A percentile compares a stretch with the other conserved stretches of the same genome.
These are phyloP conservation scores for Drosophila virilis DNA, from an alignment of 1,140 invertebrate species.

Conservation along the genomic window DNA sequence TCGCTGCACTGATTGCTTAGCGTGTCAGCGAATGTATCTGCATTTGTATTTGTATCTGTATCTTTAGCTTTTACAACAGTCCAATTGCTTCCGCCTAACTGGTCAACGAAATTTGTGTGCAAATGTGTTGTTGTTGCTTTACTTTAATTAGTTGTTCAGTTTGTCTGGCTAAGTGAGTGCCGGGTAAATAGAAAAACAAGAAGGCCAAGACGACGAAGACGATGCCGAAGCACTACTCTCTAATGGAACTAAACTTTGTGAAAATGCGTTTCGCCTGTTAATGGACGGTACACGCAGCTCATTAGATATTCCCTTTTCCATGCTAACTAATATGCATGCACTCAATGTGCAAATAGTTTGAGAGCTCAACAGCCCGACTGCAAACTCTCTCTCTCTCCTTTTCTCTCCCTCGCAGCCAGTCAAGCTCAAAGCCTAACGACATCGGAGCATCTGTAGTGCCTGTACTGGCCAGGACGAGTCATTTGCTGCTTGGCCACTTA, in stretches of 20 bases:
- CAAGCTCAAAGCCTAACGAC: conserved; percentile 4
- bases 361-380: conserved; percentile 53
- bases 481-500: conserved; percentile 10
- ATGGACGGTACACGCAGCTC: conserved; percentile 76
- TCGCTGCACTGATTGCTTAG: conserved; percentile 27
- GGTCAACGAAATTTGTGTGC: conserved; percentile 65
- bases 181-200: conserved; percentile 44
- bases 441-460: not conserved
- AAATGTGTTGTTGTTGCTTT: conserved; percentile 61
- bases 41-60: conserved; percentile 11
- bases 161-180: conserved; percentile 71
- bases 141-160: conserved; percentile 79
- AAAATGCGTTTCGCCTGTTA: conserved; percentile 72
- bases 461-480: not conserved
- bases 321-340: conserved; percentile 81
- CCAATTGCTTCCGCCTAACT: conserved; percentile 71
- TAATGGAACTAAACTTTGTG: conserved; percentile 78
- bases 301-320: conserved; percentile 78
- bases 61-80: conserved; percentile 15
- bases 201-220: conserved; percentile 9
- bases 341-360: conserved; percentile 82
- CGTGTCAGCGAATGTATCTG: conserved; percentile 25
- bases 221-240: conserved; percentile 26
- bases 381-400: not conserved
- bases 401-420: not conserved